Conservation (phyloP, 2,888 invertebrate species). For the Cerastis rubricosa region DNA sequence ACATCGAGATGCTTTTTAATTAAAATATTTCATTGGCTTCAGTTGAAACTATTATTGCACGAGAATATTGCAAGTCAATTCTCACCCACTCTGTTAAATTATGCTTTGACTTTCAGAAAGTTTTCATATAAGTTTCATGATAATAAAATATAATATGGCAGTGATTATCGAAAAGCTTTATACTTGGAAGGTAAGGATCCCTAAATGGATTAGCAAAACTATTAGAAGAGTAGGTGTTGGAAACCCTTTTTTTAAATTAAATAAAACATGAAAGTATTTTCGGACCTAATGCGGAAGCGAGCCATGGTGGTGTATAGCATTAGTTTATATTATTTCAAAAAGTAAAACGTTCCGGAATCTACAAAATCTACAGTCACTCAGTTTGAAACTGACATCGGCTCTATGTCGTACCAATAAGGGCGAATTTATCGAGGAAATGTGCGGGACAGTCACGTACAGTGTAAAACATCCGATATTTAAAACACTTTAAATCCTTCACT, state of each 20-base stretch:
- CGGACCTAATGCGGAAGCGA: background rate
- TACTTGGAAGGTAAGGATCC: background rate
- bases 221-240: background rate
- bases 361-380: background rate
- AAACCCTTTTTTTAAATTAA: background rate
- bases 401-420: background rate
- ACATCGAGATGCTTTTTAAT: background rate
- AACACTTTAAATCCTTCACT: background rate
- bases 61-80: slow-evolving; percentile 11
- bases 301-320: background rate
- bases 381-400: background rate
- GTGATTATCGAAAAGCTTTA: background rate
- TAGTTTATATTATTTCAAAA: background rate
- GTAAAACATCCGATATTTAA: background rate
- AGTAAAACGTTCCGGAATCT: no score
- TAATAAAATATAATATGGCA: background rate
- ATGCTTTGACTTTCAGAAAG: background rate
- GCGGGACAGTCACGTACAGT: background rate
- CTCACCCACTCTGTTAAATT: background rate
- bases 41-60: background rate
- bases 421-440: background rate
- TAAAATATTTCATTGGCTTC: background rate
- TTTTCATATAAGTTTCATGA: background rate
- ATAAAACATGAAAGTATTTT: background rate
- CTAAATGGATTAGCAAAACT: background rate